These are phyloP conservation scores for Stylophora pistillata DNA, from an alignment of 64 coral and sea anemone species.

Conservation along the genomic window DNA sequence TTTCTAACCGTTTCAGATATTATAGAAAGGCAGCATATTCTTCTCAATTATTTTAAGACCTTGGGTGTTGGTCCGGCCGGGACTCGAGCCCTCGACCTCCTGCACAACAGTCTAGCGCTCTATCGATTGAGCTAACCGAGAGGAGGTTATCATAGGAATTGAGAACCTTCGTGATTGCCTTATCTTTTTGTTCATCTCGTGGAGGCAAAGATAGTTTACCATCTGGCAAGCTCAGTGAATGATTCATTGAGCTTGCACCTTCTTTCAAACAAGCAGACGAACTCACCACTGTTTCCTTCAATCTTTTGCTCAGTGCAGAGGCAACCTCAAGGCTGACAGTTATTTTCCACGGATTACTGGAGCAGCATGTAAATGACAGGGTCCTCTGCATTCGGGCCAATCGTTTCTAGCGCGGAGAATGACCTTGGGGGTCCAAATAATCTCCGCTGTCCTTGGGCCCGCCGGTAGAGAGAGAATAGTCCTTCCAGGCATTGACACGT, in stretches of 20 bases:
- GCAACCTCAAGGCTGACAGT: slow-evolving; percentile 10
- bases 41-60: too few relatives aligned
- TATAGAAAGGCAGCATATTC: too few relatives aligned
- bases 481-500: neutral
- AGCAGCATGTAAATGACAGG: neutral
- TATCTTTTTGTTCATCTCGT: neutral
- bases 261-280: too few relatives aligned
- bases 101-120: too few relatives aligned
- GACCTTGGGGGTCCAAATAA: neutral
- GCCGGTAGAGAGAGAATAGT: neutral
- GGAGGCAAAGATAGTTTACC: slow-evolving; percentile 5
- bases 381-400: neutral
- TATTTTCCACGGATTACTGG: neutral
- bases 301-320: neutral
- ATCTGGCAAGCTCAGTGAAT: too few relatives aligned
- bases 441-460: neutral
- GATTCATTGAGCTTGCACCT: neutral
- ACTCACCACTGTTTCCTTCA: neutral
- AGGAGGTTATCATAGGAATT: neutral
- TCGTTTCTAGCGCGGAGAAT: slow-evolving; percentile 15
- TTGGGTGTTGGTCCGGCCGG: too few relatives aligned
- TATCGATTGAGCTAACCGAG: too few relatives aligned
- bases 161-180: neutral
- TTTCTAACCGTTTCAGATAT: too few relatives aligned
- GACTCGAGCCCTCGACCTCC: too few relatives aligned